phyloP scores from a whole-genome alignment of 2,888 invertebrate species.

The Campoplex capitator region DNA sequence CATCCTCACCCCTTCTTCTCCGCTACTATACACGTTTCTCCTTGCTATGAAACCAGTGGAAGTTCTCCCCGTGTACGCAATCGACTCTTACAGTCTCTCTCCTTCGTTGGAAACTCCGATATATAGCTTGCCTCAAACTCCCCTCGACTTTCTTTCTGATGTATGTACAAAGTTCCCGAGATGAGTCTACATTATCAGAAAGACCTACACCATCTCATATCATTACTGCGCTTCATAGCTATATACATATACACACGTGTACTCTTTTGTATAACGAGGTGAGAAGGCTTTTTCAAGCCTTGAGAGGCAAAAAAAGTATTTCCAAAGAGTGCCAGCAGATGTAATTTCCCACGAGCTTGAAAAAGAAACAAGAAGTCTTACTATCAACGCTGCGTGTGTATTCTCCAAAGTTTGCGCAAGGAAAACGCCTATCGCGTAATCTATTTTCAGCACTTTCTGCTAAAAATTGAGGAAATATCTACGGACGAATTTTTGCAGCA shows the following conservation, averaged over 20 bases:
- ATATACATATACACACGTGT: not conserved
- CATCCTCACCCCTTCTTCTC: not conserved
- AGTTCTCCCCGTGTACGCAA: constrained; percentile 30
- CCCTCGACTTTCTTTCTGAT: constrained; percentile 26
- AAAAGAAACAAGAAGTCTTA: not conserved
- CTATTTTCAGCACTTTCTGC: not conserved
- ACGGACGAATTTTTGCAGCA: not conserved
- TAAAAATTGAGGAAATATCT: not conserved
- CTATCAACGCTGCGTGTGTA: not conserved
- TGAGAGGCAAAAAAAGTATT: not conserved
- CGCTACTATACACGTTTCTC: constrained; percentile 20
- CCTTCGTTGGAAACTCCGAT: not conserved
- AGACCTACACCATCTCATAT: constrained; percentile 6
- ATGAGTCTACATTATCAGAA: constrained; percentile 35
- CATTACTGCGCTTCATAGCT: not conserved
- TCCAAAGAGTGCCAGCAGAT: not conserved
- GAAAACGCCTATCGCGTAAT: not conserved
- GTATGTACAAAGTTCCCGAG: constrained; percentile 23
- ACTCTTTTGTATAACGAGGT: not conserved
- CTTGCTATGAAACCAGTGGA: constrained; percentile 33
- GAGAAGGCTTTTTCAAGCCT: constrained; percentile 6
- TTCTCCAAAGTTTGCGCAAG: not conserved
- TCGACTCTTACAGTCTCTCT: constrained; percentile 32
- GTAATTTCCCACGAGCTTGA: constrained; percentile 10
- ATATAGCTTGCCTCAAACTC: constrained; percentile 15